Evolutionary conservation across 2,797 vertebrate species (phyloP), one percentile per base, ranked within the genome.

Genomic region (Ispidina lecontei): DNA sequence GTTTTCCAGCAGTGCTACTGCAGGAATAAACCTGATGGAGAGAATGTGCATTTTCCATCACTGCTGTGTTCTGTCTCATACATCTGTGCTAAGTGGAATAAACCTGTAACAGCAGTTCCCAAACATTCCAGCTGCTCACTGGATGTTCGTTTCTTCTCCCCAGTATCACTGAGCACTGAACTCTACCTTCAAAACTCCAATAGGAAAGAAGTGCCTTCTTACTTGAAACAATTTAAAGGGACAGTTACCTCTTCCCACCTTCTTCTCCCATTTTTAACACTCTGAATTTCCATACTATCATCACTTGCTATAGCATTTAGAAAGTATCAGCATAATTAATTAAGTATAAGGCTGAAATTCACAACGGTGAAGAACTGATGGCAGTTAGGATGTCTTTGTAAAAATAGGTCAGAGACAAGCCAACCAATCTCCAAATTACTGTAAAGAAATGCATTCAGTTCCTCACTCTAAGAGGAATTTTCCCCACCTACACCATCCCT

Each of bases 241-340:
- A 71, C 23, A 70, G 46, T 29, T 90, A 56, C 44, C 65, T 82
- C 62, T 49, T 55, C 29, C 31, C 33, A n/a, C 69, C 83, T 26
- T 55, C 74, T 49, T 37, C n/a, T 69, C 64, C 39, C 37, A 6
- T 46, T 89, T 60, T 51, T 21, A 56, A 68, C 51, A 33, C 26
- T 64, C 84, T 84, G 70, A 62, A 74, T 44, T 80, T 73, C 79
- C 84, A 65, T 26, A 33, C n/a, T 58, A 77, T 18, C 84, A 70
- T 69, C 78, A 49, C 43, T 74, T 95, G 55, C 67, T 84, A 79
- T 8, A 64, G 71, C 19, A 14, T 65, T 94, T 92, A 94, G 67
- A 83, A 93, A 89, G 37, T 43, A 72, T 49, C 75, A 95, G 63
- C 54, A 69, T 44, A 76, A 71, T 84, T 70, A 79, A 47, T 84